Base-by-base conservation (phyloP, 2,888 invertebrate species). In the Callyntrura sp. region DNA sequence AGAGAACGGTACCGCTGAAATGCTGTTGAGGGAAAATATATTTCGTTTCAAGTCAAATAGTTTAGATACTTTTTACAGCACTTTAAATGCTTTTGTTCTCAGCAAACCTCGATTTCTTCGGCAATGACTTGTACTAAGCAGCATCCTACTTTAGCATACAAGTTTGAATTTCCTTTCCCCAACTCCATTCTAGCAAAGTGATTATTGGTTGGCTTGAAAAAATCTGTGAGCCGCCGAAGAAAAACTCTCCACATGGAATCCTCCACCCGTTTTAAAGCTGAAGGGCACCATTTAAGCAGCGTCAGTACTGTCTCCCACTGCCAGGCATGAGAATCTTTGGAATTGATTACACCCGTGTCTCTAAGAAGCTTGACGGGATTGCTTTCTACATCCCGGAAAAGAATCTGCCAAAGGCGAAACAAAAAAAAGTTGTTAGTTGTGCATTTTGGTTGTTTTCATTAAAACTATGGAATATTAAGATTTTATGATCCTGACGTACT, bases 301-400 rank as follows among this genome's bases (percentile, higher is more conserved):
- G 97, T 96, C 91, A 97, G 96, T 91, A 99, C 97, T n/a, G 98
- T 96, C 93, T 97, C 97, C 98, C 98, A 99, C 94, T 98, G 97
- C 99, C 99, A 99, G 0, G 96, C 96, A 89, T 96, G 96, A 4
- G 97, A 97, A 94, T 98, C 98, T 93, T 97, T 97, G 89, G 96
- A 96, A 86, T 96, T 95, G 93, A 98, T 95, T 3, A 99, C 98
- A 92, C 97, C 96, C 0, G 98, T 97, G 93, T 98, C 97, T 93
- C 97, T 96, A 20, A 98, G 96, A 91, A 96, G 95, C 82, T 93
- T 93, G 14, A 84, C 83, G 0, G 93, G 92, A 87, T 91, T 93
- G 93, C 96, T 96, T 94, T 97, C 96, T 93, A 95, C 95, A 90
- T 96, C 96, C 79, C 96, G 95, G 79, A 93, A 92, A 57, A 94